Base-by-base conservation (phyloP, 2,797 vertebrate species). In the Diplodus sargus region DNA sequence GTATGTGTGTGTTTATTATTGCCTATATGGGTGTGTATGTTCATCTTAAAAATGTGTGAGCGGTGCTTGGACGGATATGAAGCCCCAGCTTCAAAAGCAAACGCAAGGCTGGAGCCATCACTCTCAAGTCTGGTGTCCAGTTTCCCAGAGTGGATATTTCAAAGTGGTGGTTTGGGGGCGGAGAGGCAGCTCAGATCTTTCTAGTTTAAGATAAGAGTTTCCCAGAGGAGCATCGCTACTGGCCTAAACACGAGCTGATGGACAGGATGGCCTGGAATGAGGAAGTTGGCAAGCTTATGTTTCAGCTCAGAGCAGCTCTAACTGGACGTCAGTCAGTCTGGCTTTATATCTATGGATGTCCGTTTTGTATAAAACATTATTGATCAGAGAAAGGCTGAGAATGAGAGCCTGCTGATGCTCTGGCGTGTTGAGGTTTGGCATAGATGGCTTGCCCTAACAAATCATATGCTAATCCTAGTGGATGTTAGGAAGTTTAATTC, bases 121-220 rank as follows among this genome's bases (percentile, higher is more conserved):
- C 74, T 75, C 78, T 85, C 9, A 72, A 58, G 65, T 84, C 60
- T 80, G 74, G 69, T 66, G 70, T 89, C 86, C 80, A 70, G 70
- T 90, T 91, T 88, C 81, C 71, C 68, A 20, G 67, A 69, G 42
- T 65, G 54, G 47, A 30, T 78, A 57, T 89, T 34, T 88, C 73
- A 90, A 89, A 92, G 89, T 76, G 57, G 64, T 63, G 75, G 74
- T 84, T 72, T 78, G 49, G 76, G 71, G 76, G 53, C 10, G 13
- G 81, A 81, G 62, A 70, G 74, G 77, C 61, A 71, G 54, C 65
- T 81, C 73, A 80, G 79, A 85, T 87, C 81, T 83, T 34, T 77
- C 51, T 53, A 73, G 86, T 78, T 87, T 57, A 60, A 90, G 88
- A 91, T 88, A 87, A 91, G 79, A 56, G 69, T 81, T 78, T 90